These are phyloP conservation scores for Hydractinia echinata DNA, from an alignment of 30 jellyfish, hydroid and myxozoan genomes.

Conservation along the genomic window DNA sequence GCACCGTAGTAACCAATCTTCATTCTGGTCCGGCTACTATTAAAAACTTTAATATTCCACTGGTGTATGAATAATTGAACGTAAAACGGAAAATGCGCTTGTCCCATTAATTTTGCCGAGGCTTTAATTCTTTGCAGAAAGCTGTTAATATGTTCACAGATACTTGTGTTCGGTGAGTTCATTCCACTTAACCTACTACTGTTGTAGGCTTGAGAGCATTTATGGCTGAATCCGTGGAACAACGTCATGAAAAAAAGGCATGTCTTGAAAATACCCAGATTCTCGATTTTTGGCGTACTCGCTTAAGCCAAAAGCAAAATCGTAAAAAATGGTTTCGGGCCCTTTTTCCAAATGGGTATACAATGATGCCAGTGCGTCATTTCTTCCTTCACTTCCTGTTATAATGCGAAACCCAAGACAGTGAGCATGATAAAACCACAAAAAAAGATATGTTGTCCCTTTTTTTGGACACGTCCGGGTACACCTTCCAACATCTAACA, in stretches of 20 bases:
- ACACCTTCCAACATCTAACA: too few relatives aligned
- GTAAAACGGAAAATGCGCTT: not conserved
- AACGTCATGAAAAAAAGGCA: too few relatives aligned
- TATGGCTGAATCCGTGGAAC: not conserved
- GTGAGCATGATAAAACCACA: constrained; percentile 4
- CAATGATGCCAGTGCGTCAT: not conserved
- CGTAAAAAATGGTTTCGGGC: not conserved
- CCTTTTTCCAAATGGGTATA: not conserved
- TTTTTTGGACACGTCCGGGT: too few relatives aligned
- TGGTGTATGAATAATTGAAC: not conserved
- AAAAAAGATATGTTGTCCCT: too few relatives aligned
- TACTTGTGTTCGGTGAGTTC: not conserved
- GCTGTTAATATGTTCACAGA: constrained; percentile 6
- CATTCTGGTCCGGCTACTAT: too few relatives aligned
- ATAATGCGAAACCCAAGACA: not conserved
- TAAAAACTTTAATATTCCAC: constrained; percentile 1
- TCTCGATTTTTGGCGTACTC: not conserved
- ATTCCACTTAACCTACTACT: not conserved
- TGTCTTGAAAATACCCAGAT: too few relatives aligned
- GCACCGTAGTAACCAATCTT: too few relatives aligned
- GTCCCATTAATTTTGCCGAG: not conserved
- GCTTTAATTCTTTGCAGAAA: not conserved
- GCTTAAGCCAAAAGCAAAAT: not conserved
- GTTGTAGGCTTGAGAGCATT: not conserved
- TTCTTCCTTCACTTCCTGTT: constrained; percentile 2